These are phyloP conservation scores for Tympanuchus pallidicinctus DNA, from an alignment of 2,113 vertebrate species.

Conservation along the genomic window DNA sequence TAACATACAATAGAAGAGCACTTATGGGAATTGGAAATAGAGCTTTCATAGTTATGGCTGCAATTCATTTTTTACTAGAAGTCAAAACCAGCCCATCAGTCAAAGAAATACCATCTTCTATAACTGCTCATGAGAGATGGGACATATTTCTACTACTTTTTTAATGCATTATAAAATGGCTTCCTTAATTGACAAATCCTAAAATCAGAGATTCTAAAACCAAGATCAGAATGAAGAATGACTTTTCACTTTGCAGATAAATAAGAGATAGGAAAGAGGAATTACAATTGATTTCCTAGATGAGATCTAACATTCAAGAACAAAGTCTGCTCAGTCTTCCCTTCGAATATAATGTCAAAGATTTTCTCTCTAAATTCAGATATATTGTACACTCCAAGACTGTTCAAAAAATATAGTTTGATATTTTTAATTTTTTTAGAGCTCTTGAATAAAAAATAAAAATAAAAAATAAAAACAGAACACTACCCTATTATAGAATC, in stretches of 20 bases:
- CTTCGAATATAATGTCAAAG: background rate
- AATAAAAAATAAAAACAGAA: background rate
- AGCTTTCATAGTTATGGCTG: constrained; percentile 8
- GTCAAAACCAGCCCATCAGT: constrained; percentile 31
- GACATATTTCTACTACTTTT: background rate
- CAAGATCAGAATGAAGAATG: background rate
- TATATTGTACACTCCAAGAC: background rate
- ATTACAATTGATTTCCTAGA: background rate
- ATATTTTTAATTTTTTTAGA: background rate
- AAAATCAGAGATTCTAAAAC: background rate
- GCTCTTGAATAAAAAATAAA: background rate
- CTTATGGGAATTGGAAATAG: constrained; percentile 27
- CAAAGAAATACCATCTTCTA: background rate
- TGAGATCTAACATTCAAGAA: background rate
- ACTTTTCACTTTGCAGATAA: background rate
- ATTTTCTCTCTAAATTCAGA: background rate
- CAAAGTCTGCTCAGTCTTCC: background rate
- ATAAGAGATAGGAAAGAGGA: background rate
- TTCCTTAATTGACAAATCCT: background rate
- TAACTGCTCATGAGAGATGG: background rate
- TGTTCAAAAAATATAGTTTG: background rate
- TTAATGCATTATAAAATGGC: background rate
- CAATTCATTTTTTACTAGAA: constrained; percentile 19
- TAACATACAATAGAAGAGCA: constrained; percentile 26
- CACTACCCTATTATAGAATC: background rate